Conservation (phyloP, 2,113 vertebrate species). For the Prunella himalayana region DNA sequence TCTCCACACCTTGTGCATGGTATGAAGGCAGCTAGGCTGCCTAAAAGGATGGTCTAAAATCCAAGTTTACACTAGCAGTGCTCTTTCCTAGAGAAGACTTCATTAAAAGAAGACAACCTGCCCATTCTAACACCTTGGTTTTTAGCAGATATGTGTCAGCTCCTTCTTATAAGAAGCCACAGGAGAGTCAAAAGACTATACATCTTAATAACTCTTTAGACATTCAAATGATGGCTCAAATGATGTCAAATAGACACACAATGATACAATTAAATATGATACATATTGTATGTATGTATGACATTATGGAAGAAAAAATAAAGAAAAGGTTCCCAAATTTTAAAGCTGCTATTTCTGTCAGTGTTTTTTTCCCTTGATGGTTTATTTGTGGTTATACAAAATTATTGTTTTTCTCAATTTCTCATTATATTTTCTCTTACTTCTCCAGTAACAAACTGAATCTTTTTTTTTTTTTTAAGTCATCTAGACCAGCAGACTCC, state of each 20-base stretch:
- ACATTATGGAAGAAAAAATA: background rate
- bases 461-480: background rate
- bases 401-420: background rate
- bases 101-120: background rate
- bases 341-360: background rate
- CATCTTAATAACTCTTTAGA: background rate
- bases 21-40: background rate
- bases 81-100: background rate
- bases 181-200: background rate
- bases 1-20: accelerated
- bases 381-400: background rate
- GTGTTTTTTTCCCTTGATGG: background rate
- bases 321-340: background rate
- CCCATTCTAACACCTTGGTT: background rate
- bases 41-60: background rate
- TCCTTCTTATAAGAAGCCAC: background rate
- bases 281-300: too few relatives aligned
- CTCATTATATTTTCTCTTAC: background rate
- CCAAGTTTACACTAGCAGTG: background rate
- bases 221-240: too few relatives aligned
- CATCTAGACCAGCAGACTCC: background rate
- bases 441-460: background rate
- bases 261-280: background rate
- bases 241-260: too few relatives aligned
- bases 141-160: background rate